phyloP scores from a whole-genome alignment of 2,113 vertebrate species.

The Rhinolophus sinicus region DNA sequence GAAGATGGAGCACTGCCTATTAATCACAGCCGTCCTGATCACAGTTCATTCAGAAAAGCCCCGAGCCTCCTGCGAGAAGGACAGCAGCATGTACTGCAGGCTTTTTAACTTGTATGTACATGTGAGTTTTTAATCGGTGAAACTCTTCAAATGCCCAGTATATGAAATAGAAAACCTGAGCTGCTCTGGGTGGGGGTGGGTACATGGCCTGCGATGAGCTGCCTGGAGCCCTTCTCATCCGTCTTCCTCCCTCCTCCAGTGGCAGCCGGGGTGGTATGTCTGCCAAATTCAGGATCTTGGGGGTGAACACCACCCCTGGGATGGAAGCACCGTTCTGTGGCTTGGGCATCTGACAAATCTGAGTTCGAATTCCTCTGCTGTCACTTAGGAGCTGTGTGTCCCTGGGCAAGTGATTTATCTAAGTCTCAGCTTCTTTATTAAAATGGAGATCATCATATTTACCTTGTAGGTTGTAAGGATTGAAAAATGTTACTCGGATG shows the following conservation, averaged over 20 bases:
- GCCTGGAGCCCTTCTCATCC: neutral
- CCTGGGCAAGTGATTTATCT: neutral
- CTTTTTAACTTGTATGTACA: neutral
- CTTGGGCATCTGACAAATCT: neutral
- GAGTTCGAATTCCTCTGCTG: neutral
- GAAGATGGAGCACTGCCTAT: neutral
- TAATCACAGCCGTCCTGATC: neutral
- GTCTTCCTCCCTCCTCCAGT: neutral
- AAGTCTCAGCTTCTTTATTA: neutral
- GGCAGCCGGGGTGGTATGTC: accelerated
- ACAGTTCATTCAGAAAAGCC: neutral
- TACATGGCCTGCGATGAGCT: accelerated
- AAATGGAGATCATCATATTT: neutral
- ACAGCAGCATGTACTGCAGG: too few relatives aligned
- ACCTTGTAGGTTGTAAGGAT: neutral
- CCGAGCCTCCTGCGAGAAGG: neutral
- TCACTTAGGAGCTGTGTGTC: neutral
- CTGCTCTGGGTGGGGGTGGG: accelerated
- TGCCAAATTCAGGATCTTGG: neutral
- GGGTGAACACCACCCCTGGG: neutral
- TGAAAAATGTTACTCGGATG: neutral
- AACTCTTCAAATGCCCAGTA: neutral
- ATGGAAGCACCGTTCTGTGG: neutral
- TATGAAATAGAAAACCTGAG: neutral
- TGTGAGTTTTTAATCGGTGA: neutral